A percentile compares a stretch with the other conserved stretches of the same genome.
These are phyloP conservation scores for Oryctes rhinoceros DNA, from an alignment of 1,140 invertebrate genomes.

Conservation along the genomic window DNA sequence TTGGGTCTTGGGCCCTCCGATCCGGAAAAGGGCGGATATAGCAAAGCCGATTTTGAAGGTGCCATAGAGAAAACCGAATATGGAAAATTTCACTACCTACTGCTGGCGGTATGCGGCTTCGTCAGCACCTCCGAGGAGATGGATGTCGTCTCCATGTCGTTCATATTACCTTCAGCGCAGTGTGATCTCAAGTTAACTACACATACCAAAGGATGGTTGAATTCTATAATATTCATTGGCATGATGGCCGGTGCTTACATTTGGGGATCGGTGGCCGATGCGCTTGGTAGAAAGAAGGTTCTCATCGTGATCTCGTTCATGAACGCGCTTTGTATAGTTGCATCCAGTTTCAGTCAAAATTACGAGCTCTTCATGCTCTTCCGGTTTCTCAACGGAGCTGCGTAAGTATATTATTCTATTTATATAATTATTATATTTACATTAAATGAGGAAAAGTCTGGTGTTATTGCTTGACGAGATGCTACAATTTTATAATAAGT, in stretches of 20 bases:
- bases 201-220: constrained; percentile 86
- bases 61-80: constrained; percentile 86
- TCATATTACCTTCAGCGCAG: constrained; percentile 90
- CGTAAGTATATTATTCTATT: constrained; percentile 72
- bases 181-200: constrained; percentile 90
- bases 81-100: constrained; percentile 90
- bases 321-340: constrained; percentile 87
- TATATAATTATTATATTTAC: not conserved
- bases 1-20: constrained; percentile 55
- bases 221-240: constrained; percentile 85
- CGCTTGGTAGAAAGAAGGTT: constrained; percentile 82
- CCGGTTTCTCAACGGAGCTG: constrained; percentile 88
- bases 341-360: constrained; percentile 86
- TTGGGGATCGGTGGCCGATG: constrained; percentile 90
- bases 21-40: constrained; percentile 58
- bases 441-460: no score
- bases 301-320: constrained; percentile 88
- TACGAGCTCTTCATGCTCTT: constrained; percentile 89
- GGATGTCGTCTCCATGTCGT: constrained; percentile 94
- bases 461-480: no score
- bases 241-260: constrained; percentile 94
- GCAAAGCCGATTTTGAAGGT: constrained; percentile 82
- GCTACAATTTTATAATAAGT: no score
- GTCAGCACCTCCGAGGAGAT: constrained; percentile 95
- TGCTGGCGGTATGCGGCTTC: constrained; percentile 88